Evolutionary conservation across 2,888 invertebrate genomes (phyloP).

Genomic region (Tanytarsus gracilentus): DNA sequence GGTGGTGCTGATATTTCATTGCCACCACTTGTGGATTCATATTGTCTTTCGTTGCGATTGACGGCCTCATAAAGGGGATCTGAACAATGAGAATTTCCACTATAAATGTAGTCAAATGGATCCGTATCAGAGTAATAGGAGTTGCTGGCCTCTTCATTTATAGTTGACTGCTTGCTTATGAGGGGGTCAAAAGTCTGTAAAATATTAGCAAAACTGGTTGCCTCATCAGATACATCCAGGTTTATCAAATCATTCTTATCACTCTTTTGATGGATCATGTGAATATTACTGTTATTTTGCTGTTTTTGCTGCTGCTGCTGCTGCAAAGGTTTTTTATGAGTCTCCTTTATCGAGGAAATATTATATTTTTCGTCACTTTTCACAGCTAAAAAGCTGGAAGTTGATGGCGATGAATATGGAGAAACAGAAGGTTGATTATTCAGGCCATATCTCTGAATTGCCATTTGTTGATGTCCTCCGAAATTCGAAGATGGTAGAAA

Average conservation of each 20-base stretch:
- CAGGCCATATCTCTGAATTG: not conserved
- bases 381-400: too few relatives aligned
- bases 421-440: not conserved
- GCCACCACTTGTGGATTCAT: not conserved
- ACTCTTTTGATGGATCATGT: not conserved
- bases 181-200: conserved; percentile 84
- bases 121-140: conserved; percentile 68
- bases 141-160: conserved; percentile 17
- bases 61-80: conserved; percentile 64
- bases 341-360: too few relatives aligned
- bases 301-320: not conserved
- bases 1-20: conserved; percentile 45
- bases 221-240: conserved; percentile 40
- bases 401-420: too few relatives aligned
- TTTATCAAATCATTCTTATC: conserved; percentile 45
- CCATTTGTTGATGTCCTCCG: not conserved
- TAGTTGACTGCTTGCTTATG: conserved; percentile 46
- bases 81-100: conserved; percentile 54
- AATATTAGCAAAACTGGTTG: conserved; percentile 47
- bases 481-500: not conserved
- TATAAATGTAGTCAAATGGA: conserved; percentile 69
- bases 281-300: not conserved
- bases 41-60: conserved; percentile 39
- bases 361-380: too few relatives aligned
- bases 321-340: too few relatives aligned